Conservation (phyloP, 53 echinoderm and acorn worm genomes). For the Arbacia lixula region DNA sequence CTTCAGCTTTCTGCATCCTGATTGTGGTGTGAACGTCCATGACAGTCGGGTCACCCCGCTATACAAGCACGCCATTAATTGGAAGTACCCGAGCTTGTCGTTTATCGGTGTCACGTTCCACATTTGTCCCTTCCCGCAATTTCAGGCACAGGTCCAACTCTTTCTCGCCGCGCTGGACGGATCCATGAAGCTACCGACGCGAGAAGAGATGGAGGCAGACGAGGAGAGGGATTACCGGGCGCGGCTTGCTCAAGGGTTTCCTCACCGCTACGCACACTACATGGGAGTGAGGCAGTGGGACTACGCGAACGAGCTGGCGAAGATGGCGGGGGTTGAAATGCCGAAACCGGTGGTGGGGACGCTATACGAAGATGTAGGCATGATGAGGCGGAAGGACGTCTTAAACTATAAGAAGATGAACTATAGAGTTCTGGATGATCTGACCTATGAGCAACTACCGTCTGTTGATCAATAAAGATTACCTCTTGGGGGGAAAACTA, state of each 20-base stretch:
- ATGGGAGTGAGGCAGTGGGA: constrained; percentile 76
- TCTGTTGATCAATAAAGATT: constrained; percentile 31
- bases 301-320: constrained; percentile 61
- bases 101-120: constrained; percentile 74
- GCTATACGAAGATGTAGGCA: constrained; percentile 46
- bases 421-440: constrained; percentile 58
- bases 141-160: constrained; percentile 66
- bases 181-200: constrained; percentile 68
- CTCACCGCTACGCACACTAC: constrained; percentile 67
- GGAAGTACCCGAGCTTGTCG: constrained; percentile 68
- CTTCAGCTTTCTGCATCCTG: constrained; percentile 79
- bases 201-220: constrained; percentile 69
- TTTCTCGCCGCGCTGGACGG: constrained; percentile 72
- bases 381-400: constrained; percentile 16
- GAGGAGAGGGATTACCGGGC: constrained; percentile 58
- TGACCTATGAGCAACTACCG: constrained; percentile 40
- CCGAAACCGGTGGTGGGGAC: constrained; percentile 51
- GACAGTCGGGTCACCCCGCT: constrained; percentile 73
- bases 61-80: constrained; percentile 86
- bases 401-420: constrained; percentile 73
- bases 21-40: constrained; percentile 62
- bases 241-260: constrained; percentile 52
- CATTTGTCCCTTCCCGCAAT: constrained; percentile 78
- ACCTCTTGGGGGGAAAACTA: too few species aligned
- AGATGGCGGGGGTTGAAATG: constrained; percentile 48